Percentiles rank a stretch among this genome's conserved stretches.
Evolutionary conservation across 2,888 invertebrate species (phyloP).

Genomic region (Cecidostiba fungosa): DNA sequence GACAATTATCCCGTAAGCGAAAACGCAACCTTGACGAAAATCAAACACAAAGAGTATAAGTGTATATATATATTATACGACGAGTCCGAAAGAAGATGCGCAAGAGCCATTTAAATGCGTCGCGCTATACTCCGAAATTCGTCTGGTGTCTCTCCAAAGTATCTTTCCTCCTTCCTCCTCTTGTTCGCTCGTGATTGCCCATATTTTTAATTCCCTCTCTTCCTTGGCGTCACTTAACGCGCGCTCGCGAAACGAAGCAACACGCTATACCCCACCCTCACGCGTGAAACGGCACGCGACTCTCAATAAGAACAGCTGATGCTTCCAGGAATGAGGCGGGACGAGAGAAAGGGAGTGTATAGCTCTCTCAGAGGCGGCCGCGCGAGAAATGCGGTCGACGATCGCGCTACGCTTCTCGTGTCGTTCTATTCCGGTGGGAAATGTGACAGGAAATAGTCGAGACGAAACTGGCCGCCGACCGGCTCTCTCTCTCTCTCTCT

Average conservation of each 20-base stretch:
- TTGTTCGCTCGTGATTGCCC: conserved; percentile 5
- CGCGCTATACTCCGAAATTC: conserved; percentile 48
- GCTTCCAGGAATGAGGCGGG: conserved; percentile 49
- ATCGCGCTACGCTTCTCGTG: conserved; percentile 67
- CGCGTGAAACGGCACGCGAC: not conserved
- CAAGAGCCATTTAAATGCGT: conserved; percentile 21
- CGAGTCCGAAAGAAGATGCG: too few relatives aligned
- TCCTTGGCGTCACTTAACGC: conserved; percentile 22
- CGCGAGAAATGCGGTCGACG: conserved; percentile 73
- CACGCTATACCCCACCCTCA: conserved; percentile 10
- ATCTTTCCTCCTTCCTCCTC: not conserved
- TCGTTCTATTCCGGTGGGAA: conserved; percentile 75
- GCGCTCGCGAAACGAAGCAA: too few relatives aligned
- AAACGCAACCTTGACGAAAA: not conserved
- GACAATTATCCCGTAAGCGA: not conserved
- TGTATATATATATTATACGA: too few relatives aligned
- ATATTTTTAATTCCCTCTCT: conserved; percentile 57
- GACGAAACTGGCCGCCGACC: conserved; percentile 71
- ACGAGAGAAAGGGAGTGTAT: not conserved
- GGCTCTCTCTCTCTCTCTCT: conserved; percentile 25
- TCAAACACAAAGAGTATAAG: not conserved
- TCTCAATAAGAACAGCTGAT: conserved; percentile 50
- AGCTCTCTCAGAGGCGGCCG: conserved; percentile 54
- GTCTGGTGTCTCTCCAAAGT: conserved; percentile 23
- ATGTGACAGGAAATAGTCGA: conserved; percentile 76